Conservation (phyloP, 2,888 invertebrate genomes). For the Drosophila colorata region DNA sequence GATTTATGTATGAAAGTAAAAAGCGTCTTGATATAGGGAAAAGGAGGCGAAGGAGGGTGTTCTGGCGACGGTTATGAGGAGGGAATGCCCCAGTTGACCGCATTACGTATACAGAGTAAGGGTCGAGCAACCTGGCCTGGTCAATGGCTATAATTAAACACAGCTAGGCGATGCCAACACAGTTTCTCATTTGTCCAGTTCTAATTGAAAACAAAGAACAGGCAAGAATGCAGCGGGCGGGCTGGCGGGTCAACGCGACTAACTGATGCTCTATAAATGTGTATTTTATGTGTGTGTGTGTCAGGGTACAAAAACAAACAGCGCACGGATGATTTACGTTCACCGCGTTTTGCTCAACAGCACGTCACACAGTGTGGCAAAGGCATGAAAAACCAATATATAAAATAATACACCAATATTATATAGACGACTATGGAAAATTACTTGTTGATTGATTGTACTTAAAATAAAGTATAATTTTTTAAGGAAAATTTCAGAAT, state of each 20-base stretch:
- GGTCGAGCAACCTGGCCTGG: constrained; percentile 21
- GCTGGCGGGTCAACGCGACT: background rate
- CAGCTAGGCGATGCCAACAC: constrained; percentile 39
- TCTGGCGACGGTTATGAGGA: too few relatives aligned
- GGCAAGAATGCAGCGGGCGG: background rate
- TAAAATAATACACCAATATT: background rate
- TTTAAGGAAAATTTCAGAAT: too few relatives aligned
- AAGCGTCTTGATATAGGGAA: background rate
- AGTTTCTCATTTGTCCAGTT: constrained; percentile 45
- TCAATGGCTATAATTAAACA: constrained; percentile 64
- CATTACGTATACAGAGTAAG: constrained; percentile 24
- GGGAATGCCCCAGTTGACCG: constrained; percentile 24
- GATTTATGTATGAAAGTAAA: constrained; percentile 55
- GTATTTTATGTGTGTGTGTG: background rate
- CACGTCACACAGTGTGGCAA: constrained; percentile 17
- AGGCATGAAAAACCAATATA: background rate
- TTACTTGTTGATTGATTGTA: too few relatives aligned
- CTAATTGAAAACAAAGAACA: constrained; percentile 56
- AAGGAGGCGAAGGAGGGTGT: too few relatives aligned
- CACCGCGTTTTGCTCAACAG: background rate
- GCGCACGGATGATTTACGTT: constrained; percentile 20
- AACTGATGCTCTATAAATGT: constrained; percentile 8
- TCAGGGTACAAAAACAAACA: constrained; percentile 34
- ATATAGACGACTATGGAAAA: too few relatives aligned
- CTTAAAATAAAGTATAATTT: too few relatives aligned